These are phyloP conservation scores for Dasyurus viverrinus DNA, from an alignment of 2,113 vertebrate species.

Conservation along the genomic window DNA sequence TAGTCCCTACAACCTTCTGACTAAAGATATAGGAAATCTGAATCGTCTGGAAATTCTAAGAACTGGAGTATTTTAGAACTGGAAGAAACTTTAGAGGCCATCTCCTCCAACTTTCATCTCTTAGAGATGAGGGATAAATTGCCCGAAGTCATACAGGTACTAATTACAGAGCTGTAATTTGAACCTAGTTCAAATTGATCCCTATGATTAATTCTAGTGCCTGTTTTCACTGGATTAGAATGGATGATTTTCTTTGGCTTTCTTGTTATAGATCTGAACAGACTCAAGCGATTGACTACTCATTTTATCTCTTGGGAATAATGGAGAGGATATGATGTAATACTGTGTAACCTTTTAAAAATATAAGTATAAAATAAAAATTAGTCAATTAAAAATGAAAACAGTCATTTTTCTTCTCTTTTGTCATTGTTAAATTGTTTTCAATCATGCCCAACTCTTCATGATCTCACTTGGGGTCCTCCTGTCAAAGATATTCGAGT, in stretches of 20 bases:
- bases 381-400: too few species aligned
- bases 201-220: neutral
- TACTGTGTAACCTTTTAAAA: too few species aligned
- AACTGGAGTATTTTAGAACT: neutral
- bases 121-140: neutral
- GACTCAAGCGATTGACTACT: neutral
- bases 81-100: too few species aligned
- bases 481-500: neutral
- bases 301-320: slow-evolving; percentile 1
- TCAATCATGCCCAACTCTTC: neutral
- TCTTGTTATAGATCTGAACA: neutral
- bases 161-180: neutral
- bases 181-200: neutral
- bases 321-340: neutral
- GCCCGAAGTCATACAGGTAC: neutral
- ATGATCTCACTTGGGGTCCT: neutral
- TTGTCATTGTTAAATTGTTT: neutral
- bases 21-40: too few species aligned
- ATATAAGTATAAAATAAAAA: too few species aligned
- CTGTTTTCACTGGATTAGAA: neutral
- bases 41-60: neutral
- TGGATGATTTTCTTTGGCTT: neutral
- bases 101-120: neutral
- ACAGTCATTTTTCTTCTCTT: neutral
- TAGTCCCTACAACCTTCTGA: neutral